These are phyloP conservation scores for Calosoma granatense DNA, from an alignment of 1,140 invertebrate genomes.

Conservation along the genomic window DNA sequence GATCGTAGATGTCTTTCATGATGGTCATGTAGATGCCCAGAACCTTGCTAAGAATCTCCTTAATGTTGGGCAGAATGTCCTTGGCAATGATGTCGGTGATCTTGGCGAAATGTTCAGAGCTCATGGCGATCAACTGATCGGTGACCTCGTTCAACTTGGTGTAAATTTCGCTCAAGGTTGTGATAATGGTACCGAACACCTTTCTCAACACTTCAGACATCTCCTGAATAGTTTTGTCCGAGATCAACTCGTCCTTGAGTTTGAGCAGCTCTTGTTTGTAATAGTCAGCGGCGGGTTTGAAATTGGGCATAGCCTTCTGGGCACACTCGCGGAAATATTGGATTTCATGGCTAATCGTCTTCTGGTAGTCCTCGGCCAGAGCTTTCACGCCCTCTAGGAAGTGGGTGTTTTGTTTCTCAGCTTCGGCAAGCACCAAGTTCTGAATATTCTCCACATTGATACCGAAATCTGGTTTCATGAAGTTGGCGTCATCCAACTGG, in stretches of 20 bases:
- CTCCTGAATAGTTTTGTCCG: conserved; percentile 53
- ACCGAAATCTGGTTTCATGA: conserved; percentile 53
- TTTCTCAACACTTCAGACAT: conserved; percentile 48
- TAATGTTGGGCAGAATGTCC: conserved; percentile 44
- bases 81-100: conserved; percentile 40
- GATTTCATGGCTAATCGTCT: conserved; percentile 21
- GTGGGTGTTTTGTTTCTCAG: conserved; percentile 6
- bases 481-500: conserved; percentile 52
- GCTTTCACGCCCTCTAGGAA: conserved; percentile 27
- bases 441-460: conserved; percentile 50
- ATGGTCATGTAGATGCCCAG: conserved; percentile 32
- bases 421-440: conserved; percentile 14
- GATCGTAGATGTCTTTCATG: conserved; percentile 37
- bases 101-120: conserved; percentile 33
- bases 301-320: conserved; percentile 47
- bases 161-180: conserved; percentile 37
- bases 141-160: conserved; percentile 36
- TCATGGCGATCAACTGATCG: conserved; percentile 34
- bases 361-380: conserved; percentile 28
- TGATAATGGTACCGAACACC: conserved; percentile 36
- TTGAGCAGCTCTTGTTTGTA: conserved; percentile 48
- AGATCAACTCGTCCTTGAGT: conserved; percentile 50
- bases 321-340: conserved; percentile 34
- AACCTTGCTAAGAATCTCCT: conserved; percentile 42
- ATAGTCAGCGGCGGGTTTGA: conserved; percentile 44